Evolutionary conservation across 2,888 invertebrate genomes (phyloP).

Genomic region (Helleia helle): DNA sequence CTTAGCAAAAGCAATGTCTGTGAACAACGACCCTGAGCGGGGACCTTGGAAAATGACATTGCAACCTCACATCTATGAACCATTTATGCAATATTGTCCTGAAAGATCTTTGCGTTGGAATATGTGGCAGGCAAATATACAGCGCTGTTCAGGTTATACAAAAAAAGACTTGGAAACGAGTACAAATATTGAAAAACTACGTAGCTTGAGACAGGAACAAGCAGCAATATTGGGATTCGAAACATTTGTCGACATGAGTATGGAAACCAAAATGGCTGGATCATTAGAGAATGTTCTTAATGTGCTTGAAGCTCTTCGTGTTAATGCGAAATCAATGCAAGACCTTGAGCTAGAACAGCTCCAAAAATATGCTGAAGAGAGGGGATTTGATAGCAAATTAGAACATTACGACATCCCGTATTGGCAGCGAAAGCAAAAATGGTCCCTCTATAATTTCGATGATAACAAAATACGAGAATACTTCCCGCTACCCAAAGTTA

Average conservation of each 20-base stretch:
- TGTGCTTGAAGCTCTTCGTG: slow-evolving; percentile 78
- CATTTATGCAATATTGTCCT: slow-evolving; percentile 90
- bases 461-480: slow-evolving; percentile 83
- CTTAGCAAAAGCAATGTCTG: slow-evolving; percentile 77
- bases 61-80: slow-evolving; percentile 80
- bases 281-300: slow-evolving; percentile 82
- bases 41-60: slow-evolving; percentile 91
- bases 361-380: slow-evolving; percentile 80
- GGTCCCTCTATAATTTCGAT: slow-evolving; percentile 77
- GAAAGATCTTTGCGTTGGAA: slow-evolving; percentile 86
- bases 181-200: slow-evolving; percentile 83
- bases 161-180: slow-evolving; percentile 81
- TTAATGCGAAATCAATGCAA: slow-evolving; percentile 82
- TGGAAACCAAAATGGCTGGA: slow-evolving; percentile 95
- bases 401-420: slow-evolving; percentile 91
- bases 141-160: slow-evolving; percentile 78
- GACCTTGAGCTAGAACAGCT: slow-evolving; percentile 81
- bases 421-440: slow-evolving; percentile 86
- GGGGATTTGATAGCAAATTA: slow-evolving; percentile 80
- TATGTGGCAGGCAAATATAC: slow-evolving; percentile 86
- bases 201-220: slow-evolving; percentile 78
- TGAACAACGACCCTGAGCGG: slow-evolving; percentile 73
- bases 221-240: slow-evolving; percentile 86
- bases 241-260: slow-evolving; percentile 87
- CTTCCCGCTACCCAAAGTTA: slow-evolving; percentile 86